These are phyloP conservation scores for Falco rusticolus DNA, from an alignment of 2,797 vertebrate genomes.

Conservation along the genomic window DNA sequence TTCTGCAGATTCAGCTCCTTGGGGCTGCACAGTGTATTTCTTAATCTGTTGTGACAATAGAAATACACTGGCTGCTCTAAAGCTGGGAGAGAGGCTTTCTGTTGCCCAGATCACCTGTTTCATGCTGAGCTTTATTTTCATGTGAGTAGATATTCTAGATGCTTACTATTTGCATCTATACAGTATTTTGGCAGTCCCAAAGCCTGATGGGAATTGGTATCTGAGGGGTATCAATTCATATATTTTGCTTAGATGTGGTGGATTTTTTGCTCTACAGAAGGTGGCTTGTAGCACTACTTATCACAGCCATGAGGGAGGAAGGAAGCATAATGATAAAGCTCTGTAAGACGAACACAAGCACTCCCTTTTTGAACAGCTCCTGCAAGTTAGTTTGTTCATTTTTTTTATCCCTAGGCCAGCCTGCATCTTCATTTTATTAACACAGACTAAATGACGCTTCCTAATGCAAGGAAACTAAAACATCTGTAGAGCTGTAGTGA, in stretches of 20 bases:
- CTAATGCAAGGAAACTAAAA: not conserved
- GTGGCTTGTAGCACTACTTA: not conserved
- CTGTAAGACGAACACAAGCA: not conserved
- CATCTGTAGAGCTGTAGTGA: not conserved
- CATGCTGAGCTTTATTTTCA: not conserved
- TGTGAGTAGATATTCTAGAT: not conserved
- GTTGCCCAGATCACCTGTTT: not conserved
- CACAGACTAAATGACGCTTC: not conserved
- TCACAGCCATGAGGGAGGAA: not conserved
- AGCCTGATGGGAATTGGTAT: not conserved
- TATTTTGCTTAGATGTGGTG: not conserved
- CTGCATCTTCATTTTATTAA: not conserved
- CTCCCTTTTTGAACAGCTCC: not conserved
- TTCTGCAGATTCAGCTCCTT: constrained; percentile 35
- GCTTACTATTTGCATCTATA: not conserved
- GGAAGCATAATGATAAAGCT: not conserved
- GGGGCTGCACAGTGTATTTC: not conserved
- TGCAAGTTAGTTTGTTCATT: not conserved
- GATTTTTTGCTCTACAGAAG: not conserved
- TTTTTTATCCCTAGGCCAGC: not conserved
- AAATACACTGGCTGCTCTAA: not conserved
- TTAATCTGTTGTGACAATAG: not conserved
- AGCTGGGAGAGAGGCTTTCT: not conserved
- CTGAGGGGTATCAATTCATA: not conserved
- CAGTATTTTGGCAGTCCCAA: not conserved